Evolutionary conservation across 2,888 invertebrate genomes (phyloP).

Genomic region (Pseudococcus viburni): DNA sequence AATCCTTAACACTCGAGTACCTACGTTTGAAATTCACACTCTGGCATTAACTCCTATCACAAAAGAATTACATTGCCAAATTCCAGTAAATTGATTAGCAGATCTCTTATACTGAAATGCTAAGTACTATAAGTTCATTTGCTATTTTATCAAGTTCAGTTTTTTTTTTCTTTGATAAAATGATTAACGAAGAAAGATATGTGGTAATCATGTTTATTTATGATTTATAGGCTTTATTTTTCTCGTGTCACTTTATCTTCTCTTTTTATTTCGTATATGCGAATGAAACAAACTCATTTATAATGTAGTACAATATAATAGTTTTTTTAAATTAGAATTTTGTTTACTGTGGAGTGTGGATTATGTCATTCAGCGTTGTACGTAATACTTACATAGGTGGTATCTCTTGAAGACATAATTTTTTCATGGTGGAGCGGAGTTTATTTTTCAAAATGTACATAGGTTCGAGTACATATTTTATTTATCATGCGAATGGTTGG

Average conservation of each 20-base stretch:
- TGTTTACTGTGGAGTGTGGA: conserved; percentile 14
- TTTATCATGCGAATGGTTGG: neutral
- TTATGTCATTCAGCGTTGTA: neutral
- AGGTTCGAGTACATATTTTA: neutral
- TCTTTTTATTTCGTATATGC: neutral
- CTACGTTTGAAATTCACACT: too few relatives aligned
- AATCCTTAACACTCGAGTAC: too few relatives aligned
- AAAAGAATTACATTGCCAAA: too few relatives aligned
- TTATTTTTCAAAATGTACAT: conserved; percentile 4
- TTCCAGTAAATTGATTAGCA: neutral
- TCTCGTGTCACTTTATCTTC: neutral
- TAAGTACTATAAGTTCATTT: neutral
- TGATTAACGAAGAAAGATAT: conserved; percentile 40
- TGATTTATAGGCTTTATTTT: conserved; percentile 10
- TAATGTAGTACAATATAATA: neutral
- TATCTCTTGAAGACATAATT: neutral
- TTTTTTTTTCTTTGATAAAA: neutral
- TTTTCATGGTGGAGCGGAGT: neutral
- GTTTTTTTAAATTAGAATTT: neutral
- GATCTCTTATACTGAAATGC: neutral
- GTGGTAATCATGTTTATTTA: conserved; percentile 44
- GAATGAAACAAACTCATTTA: neutral
- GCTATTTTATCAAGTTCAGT: neutral
- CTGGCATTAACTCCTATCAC: too few relatives aligned
- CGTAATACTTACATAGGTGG: neutral